A percentile compares a stretch with the other conserved stretches of the same genome.
These are phyloP conservation scores for Danaus plexippus DNA, from an alignment of 1,140 invertebrate genomes.

Conservation along the genomic window DNA sequence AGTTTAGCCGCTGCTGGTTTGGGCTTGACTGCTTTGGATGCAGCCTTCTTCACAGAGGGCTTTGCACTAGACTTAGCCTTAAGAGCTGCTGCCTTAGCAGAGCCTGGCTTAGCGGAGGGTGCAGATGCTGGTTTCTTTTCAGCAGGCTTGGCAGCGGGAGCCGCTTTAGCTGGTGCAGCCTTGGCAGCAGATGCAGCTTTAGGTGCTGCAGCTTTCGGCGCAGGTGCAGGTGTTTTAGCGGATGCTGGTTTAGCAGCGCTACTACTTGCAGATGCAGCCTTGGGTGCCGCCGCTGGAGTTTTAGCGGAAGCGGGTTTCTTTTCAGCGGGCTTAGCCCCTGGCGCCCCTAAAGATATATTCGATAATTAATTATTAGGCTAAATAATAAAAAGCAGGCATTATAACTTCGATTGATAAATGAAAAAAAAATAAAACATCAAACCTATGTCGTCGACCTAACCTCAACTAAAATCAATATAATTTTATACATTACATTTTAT, in stretches of 20 bases:
- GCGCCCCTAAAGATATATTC: conserved; percentile 31
- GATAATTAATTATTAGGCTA: too few relatives aligned
- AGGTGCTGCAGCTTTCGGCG: conserved; percentile 50
- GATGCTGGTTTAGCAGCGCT: conserved; percentile 49
- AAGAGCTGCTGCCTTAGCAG: conserved; percentile 70
- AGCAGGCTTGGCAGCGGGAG: conserved; percentile 64
- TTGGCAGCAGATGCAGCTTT: conserved; percentile 60
- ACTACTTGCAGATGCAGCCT: conserved; percentile 39
- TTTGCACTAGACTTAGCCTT: conserved; percentile 74
- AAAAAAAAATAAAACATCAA: too few relatives aligned
- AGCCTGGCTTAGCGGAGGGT: conserved; percentile 63
- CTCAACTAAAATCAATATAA: too few relatives aligned
- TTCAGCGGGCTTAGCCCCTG: conserved; percentile 72
- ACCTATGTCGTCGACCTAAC: too few relatives aligned
- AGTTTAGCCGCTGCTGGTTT: conserved; percentile 64
- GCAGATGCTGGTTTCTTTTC: conserved; percentile 64
- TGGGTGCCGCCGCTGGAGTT: conserved; percentile 64
- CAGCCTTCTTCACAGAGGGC: conserved; percentile 65
- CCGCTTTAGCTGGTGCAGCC: conserved; percentile 67
- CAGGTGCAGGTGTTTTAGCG: conserved; percentile 53
- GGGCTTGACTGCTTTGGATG: conserved; percentile 67
- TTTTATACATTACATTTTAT: too few relatives aligned
- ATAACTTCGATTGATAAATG: too few relatives aligned
- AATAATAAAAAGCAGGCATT: too few relatives aligned
- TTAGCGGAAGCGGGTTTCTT: conserved; percentile 77